Percentiles rank a stretch among this genome's conserved stretches.
Evolutionary conservation across 2,797 vertebrate species (phyloP).

Genomic region (Anguilla anguilla): DNA sequence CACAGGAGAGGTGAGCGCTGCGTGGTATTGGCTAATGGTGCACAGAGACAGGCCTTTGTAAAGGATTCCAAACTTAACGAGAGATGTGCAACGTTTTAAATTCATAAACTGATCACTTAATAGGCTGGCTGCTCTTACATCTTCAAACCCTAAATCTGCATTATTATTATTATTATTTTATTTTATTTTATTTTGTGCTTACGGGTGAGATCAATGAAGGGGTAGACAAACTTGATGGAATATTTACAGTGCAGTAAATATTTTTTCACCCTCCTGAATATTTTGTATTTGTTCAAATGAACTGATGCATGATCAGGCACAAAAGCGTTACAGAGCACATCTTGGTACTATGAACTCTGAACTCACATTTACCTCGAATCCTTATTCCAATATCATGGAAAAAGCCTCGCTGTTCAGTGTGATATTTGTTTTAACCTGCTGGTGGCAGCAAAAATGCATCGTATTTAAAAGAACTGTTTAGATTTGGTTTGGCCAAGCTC

Average conservation of each 20-base stretch:
- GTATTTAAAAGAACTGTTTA: constrained; percentile 50
- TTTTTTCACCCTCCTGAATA: background rate
- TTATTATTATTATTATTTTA: background rate
- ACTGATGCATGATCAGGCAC: background rate
- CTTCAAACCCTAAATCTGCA: background rate
- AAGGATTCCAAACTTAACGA: background rate
- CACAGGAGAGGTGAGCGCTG: background rate
- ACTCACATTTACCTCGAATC: background rate
- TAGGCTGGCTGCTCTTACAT: background rate
- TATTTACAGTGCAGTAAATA: background rate
- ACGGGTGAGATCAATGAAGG: background rate
- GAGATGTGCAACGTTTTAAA: background rate
- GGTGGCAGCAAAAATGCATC: constrained; percentile 58
- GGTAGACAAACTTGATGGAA: background rate
- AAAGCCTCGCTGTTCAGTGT: background rate
- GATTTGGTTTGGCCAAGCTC: background rate
- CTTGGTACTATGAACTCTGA: background rate
- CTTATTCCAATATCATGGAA: background rate
- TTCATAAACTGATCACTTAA: background rate
- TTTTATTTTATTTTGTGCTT: background rate
- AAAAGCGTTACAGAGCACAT: background rate
- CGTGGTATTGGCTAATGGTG: background rate
- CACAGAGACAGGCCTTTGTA: background rate
- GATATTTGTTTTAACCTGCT: constrained; percentile 52
- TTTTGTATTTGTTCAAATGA: background rate